These are phyloP conservation scores for Musca vetustissima DNA, from an alignment of 1,140 invertebrate genomes.

Conservation along the genomic window DNA sequence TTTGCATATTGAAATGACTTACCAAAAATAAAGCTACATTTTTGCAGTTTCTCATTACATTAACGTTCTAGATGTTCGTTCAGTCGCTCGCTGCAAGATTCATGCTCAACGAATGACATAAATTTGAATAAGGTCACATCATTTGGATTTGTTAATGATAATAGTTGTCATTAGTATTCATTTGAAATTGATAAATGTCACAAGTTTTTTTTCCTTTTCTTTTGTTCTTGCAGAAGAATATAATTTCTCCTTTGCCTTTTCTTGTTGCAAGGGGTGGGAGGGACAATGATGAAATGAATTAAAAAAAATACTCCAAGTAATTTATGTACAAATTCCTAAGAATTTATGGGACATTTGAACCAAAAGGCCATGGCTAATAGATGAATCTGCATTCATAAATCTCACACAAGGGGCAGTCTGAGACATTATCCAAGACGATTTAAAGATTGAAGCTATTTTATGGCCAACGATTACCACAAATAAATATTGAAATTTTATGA, in stretches of 20 bases:
- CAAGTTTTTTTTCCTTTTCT: conserved; percentile 9
- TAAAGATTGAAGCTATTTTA: no score
- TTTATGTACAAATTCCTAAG: conserved; percentile 8
- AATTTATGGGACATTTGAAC: conserved; percentile 17
- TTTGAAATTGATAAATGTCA: conserved; percentile 23
- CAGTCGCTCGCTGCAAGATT: no score
- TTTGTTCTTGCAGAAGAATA: neutral
- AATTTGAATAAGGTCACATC: no score
- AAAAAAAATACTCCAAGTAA: conserved; percentile 6
- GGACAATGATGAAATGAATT: neutral
- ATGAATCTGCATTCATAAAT: conserved; percentile 6
- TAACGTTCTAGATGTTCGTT: no score
- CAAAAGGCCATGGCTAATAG: conserved; percentile 3
- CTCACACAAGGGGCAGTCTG: neutral
- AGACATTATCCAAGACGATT: neutral
- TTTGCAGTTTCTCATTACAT: no score
- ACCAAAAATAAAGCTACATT: no score
- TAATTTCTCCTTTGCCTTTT: no score
- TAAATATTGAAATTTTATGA: conserved; percentile 7
- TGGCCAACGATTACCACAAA: no score
- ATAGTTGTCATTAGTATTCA: conserved; percentile 22
- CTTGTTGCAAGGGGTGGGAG: no score
- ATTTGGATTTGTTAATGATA: neutral
- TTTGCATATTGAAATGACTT: no score
- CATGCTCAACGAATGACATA: no score